Percentiles rank a stretch among this genome's conserved stretches.
These are phyloP conservation scores for Barbus barbus DNA, from an alignment of 2,113 vertebrate genomes.

Conservation along the genomic window DNA sequence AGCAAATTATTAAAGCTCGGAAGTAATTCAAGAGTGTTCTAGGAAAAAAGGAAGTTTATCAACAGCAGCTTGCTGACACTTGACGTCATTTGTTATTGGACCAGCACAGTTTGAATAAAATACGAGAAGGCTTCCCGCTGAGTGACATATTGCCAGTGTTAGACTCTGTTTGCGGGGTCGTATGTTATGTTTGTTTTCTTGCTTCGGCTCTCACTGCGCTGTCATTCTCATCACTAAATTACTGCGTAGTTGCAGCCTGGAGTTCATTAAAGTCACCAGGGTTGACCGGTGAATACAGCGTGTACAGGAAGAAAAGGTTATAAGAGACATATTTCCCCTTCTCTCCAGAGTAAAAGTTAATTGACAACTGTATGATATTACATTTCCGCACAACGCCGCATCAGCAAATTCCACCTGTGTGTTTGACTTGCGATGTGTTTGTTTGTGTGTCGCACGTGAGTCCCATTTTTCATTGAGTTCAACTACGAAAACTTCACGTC, in stretches of 20 bases:
- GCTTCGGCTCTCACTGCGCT: constrained; percentile 6
- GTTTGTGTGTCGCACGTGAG: not conserved
- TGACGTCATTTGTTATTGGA: constrained; percentile 25
- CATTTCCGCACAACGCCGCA: constrained; percentile 17
- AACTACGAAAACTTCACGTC: constrained; percentile 17
- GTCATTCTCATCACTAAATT: constrained; percentile 28
- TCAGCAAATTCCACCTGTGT: too few relatives aligned
- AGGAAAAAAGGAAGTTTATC: not conserved
- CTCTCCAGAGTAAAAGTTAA: constrained; percentile 33
- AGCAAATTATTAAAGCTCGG: not conserved
- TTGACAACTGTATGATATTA: constrained; percentile 31
- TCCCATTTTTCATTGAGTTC: constrained; percentile 26
- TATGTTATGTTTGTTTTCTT: constrained; percentile 41
- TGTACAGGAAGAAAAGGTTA: constrained; percentile 2
- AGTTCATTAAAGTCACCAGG: not conserved
- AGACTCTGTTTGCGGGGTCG: constrained; percentile 19
- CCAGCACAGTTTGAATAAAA: constrained; percentile 43
- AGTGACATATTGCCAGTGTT: constrained; percentile 45
- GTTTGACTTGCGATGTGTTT: not conserved
- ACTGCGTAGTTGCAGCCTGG: constrained; percentile 15
- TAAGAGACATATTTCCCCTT: constrained; percentile 23
- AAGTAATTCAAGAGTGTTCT: not conserved
- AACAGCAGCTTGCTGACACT: not conserved
- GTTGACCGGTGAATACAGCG: constrained; percentile 13
- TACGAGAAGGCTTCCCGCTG: constrained; percentile 17